Conservation (phyloP, 2,113 vertebrate genomes). For the Colaptes auratus region DNA sequence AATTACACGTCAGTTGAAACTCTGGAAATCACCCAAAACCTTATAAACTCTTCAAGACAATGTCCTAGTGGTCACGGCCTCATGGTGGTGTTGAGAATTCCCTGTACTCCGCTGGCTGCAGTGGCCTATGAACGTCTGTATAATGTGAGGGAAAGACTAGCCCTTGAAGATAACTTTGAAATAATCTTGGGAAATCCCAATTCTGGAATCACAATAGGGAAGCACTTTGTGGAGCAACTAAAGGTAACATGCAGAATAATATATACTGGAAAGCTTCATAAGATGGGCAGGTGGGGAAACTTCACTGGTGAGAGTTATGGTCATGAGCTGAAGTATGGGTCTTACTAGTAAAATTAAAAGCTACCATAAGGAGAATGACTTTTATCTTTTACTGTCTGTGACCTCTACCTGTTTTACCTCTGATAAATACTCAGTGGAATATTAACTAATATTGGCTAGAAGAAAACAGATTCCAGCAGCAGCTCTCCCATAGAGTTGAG, state of each 20-base stretch:
- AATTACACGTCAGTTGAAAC: constrained; percentile 97
- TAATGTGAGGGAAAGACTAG: constrained; percentile 87
- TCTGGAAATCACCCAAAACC: constrained; percentile 91
- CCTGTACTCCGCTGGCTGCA: constrained; percentile 87
- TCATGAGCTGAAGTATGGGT: not conserved
- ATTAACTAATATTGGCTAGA: not conserved
- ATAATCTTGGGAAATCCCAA: constrained; percentile 89
- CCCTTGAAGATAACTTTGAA: constrained; percentile 92
- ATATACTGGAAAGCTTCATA: not conserved
- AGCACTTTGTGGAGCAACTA: constrained; percentile 89
- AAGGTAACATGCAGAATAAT: constrained; percentile 78
- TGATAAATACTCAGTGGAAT: not conserved
- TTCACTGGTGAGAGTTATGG: not conserved
- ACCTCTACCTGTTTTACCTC: not conserved
- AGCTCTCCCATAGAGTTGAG: not conserved
- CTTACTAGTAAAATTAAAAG: not conserved
- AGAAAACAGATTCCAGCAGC: not conserved
- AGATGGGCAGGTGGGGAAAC: not conserved
- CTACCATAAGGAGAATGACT: not conserved
- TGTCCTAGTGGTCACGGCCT: constrained; percentile 90
- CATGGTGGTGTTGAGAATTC: constrained; percentile 95
- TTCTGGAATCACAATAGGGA: constrained; percentile 84
- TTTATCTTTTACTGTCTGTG: not conserved
- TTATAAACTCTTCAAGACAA: constrained; percentile 85
- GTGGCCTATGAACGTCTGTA: constrained; percentile 90